phyloP scores from a whole-genome alignment of 64 coral and sea anemone species.

The Hydrozoanthus tunicans region DNA sequence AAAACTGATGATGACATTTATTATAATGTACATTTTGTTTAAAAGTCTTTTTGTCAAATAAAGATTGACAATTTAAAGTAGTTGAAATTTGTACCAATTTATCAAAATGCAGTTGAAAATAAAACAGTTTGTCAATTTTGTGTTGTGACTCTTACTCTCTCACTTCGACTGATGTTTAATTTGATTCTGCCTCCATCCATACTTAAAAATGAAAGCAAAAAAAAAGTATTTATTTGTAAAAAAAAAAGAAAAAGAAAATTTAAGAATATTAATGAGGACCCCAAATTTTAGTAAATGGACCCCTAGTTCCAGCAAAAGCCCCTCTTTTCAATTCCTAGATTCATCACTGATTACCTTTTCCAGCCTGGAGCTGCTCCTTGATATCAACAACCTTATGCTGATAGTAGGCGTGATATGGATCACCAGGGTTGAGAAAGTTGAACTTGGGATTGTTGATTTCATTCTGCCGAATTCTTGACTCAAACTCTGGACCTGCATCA shows the following conservation, averaged over 20 bases:
- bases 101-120: too few species aligned
- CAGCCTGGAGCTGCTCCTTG: conserved; percentile 78
- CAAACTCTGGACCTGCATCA: conserved; percentile 89
- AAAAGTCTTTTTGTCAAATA: too few species aligned
- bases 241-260: background rate
- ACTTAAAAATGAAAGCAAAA: too few species aligned
- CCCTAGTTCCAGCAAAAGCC: background rate
- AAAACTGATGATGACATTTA: too few species aligned
- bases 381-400: conserved; percentile 96
- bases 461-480: conserved; percentile 96
- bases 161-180: too few species aligned
- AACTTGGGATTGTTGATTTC: conserved; percentile 99
- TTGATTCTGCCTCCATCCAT: too few species aligned
- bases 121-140: too few species aligned
- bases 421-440: conserved; percentile 93
- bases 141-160: too few species aligned
- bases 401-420: conserved; percentile 97
- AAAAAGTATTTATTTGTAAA: too few species aligned
- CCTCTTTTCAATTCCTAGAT: background rate
- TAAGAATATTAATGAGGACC: background rate
- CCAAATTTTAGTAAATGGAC: background rate
- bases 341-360: conserved; percentile 28
- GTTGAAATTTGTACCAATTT: too few species aligned
- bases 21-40: too few species aligned
- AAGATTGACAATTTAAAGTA: too few species aligned